Evolutionary conservation across 2,888 invertebrate species (phyloP).

Genomic region (Lithophane socia): DNA sequence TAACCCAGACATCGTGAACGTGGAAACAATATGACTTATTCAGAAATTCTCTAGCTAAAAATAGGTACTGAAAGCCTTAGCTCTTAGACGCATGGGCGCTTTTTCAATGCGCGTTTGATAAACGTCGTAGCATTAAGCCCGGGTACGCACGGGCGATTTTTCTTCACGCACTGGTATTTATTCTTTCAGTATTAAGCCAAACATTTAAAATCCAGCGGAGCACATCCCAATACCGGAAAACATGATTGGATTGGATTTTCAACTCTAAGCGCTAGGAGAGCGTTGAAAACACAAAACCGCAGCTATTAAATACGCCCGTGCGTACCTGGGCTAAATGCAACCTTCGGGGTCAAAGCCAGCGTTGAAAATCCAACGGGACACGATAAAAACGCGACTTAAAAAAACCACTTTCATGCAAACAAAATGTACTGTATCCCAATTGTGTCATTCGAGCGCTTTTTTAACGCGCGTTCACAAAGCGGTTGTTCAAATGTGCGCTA

Average conservation of each 20-base stretch:
- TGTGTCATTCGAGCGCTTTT: not conserved
- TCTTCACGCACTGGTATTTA: too few species aligned
- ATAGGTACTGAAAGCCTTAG: slow-evolving; percentile 71
- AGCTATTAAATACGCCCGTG: too few species aligned
- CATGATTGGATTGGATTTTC: not conserved
- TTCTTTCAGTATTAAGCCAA: too few species aligned
- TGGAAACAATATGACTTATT: slow-evolving; percentile 72
- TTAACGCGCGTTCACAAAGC: not conserved
- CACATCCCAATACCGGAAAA: not conserved
- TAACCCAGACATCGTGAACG: slow-evolving; percentile 77
- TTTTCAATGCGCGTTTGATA: not conserved
- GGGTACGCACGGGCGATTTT: not conserved
- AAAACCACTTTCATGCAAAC: not conserved
- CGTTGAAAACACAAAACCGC: not conserved
- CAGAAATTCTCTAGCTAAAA: slow-evolving; percentile 71
- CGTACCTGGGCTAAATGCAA: too few species aligned
- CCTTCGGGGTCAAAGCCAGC: too few species aligned
- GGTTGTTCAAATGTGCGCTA: not conserved
- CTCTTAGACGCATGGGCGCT: not conserved
- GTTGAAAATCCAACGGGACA: not conserved
- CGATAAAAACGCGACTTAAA: too few species aligned
- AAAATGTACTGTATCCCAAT: not conserved
- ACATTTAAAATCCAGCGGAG: not conserved
- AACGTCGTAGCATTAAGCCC: not conserved
- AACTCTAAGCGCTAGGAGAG: not conserved